phyloP scores from a whole-genome alignment of 2,113 vertebrate species.

The Solea senegalensis region DNA sequence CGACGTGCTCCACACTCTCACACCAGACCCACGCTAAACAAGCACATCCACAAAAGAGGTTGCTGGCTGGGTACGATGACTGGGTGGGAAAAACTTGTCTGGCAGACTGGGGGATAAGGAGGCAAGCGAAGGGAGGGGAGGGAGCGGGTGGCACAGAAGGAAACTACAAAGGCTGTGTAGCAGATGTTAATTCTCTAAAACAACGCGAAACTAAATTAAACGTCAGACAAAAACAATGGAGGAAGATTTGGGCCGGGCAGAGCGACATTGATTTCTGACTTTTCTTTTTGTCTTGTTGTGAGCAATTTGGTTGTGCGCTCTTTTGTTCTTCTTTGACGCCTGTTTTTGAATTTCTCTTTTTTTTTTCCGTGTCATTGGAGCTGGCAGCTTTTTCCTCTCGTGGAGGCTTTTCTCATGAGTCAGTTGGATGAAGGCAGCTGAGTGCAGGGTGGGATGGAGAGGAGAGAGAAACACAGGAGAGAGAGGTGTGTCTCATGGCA shows the following conservation, averaged over 20 bases:
- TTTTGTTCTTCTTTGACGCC: slow-evolving; percentile 54
- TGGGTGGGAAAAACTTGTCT: slow-evolving; percentile 75
- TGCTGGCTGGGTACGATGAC: slow-evolving; percentile 67
- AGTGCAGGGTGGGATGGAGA: slow-evolving; percentile 57
- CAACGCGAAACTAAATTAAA: slow-evolving; percentile 74
- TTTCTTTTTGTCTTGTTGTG: slow-evolving; percentile 59
- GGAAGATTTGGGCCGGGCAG: slow-evolving; percentile 57
- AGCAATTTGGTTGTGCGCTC: slow-evolving; percentile 42
- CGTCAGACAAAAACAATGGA: slow-evolving; percentile 61
- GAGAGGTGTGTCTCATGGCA: slow-evolving; percentile 67
- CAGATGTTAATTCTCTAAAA: slow-evolving; percentile 77
- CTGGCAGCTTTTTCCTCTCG: slow-evolving; percentile 61
- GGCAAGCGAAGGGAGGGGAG: slow-evolving; percentile 43
- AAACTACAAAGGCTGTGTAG: slow-evolving; percentile 68
- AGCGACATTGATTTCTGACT: slow-evolving; percentile 54
- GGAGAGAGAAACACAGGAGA: slow-evolving; percentile 56
- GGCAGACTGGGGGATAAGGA: slow-evolving; percentile 66
- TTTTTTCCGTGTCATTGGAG: slow-evolving; percentile 39
- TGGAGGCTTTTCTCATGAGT: slow-evolving; percentile 66
- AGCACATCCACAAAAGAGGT: slow-evolving; percentile 70
- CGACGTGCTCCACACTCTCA: slow-evolving; percentile 59
- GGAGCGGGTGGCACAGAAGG: slow-evolving; percentile 54
- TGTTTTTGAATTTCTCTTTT: slow-evolving; percentile 48
- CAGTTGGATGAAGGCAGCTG: slow-evolving; percentile 64
- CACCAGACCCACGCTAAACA: slow-evolving; percentile 70